Percentiles rank a stretch among this genome's conserved stretches.
These are phyloP conservation scores for Genyomyrus donnyi DNA, from an alignment of 2,113 vertebrate genomes.

Conservation along the genomic window DNA sequence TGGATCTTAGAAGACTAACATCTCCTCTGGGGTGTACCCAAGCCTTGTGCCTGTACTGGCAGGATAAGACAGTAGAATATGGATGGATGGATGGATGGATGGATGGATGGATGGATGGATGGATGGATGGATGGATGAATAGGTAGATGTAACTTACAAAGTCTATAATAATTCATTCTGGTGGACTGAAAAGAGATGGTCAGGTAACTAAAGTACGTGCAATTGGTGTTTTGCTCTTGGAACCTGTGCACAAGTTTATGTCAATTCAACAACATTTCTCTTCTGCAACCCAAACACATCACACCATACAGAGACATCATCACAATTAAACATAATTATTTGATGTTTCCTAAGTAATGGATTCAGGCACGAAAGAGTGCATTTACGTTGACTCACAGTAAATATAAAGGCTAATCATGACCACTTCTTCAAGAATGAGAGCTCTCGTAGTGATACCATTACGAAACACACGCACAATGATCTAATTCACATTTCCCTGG, in stretches of 20 bases:
- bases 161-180: not conserved
- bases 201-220: not conserved
- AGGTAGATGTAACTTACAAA: not conserved
- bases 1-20: not conserved
- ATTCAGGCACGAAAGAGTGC: not conserved
- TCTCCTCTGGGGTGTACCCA: not conserved
- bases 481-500: not conserved
- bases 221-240: not conserved
- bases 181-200: not conserved
- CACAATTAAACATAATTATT: not conserved
- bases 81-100: too few species aligned
- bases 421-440: not conserved
- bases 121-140: not conserved
- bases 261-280: not conserved
- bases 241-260: not conserved
- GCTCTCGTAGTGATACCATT: not conserved
- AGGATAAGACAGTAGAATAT: not conserved
- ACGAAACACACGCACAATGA: not conserved
- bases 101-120: not conserved
- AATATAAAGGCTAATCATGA: not conserved
- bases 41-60: not conserved
- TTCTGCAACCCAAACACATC: not conserved
- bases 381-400: not conserved
- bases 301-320: not conserved
- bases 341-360: not conserved